A percentile compares a stretch with the other conserved stretches of the same genome.
These are phyloP conservation scores for Pollenia angustigena DNA, from an alignment of 2,888 invertebrate species.

Conservation along the genomic window DNA sequence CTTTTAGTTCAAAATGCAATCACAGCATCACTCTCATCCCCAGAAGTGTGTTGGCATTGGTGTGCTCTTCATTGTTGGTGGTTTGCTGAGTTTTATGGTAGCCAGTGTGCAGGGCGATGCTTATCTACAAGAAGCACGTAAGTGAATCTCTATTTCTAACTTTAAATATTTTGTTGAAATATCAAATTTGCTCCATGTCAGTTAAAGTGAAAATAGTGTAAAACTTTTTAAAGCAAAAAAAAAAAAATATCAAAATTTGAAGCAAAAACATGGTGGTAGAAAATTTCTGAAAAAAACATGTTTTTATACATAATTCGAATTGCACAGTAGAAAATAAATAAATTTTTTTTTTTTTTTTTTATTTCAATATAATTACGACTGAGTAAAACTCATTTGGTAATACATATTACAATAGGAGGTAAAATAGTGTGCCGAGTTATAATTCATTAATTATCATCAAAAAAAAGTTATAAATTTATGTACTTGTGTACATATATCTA, in stretches of 20 bases:
- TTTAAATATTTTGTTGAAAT: neutral
- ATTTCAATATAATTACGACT: no score
- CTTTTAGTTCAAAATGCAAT: conserved; percentile 44
- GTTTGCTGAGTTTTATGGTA: conserved; percentile 28
- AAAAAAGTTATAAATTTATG: no score
- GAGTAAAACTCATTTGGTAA: no score
- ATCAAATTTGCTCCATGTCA: neutral
- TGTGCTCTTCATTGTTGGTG: conserved; percentile 1
- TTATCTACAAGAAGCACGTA: conserved; percentile 74
- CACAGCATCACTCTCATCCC: conserved; percentile 5
- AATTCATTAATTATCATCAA: no score
- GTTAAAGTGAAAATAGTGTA: neutral
- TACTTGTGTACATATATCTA: no score
- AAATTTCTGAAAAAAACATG: no score
- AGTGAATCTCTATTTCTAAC: conserved; percentile 38
- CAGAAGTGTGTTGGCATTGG: conserved; percentile 1
- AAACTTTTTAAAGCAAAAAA: neutral
- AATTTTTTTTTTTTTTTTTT: no score
- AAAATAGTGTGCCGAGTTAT: no score
- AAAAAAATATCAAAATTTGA: no score
- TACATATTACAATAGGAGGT: no score
- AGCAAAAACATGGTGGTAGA: neutral
- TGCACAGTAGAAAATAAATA: no score
- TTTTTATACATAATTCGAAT: no score
- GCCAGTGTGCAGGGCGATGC: conserved; percentile 31